phyloP scores from a whole-genome alignment of 2,888 invertebrate genomes.

The Heliconius sara region DNA sequence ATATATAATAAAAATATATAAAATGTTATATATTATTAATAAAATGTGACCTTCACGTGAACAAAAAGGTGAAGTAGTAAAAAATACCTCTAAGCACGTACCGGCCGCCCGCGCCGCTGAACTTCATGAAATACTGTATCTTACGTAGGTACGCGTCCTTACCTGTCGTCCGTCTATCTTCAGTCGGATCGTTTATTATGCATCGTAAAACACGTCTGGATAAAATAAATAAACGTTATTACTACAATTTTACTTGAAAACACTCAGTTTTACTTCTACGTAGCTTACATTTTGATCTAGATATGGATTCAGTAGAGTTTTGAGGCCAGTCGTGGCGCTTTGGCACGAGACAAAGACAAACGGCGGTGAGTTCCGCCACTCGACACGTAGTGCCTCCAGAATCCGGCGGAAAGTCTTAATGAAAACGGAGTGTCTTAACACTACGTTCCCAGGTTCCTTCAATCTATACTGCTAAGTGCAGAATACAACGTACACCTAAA shows the following conservation, averaged over 20 bases:
- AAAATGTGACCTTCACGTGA: background rate
- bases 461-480: too few species aligned
- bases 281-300: background rate
- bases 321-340: too few species aligned
- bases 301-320: background rate
- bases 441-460: too few species aligned
- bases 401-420: too few species aligned
- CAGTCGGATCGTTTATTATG: slow-evolving; percentile 33
- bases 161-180: slow-evolving; percentile 34
- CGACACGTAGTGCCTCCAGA: too few species aligned
- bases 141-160: slow-evolving; percentile 29
- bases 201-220: slow-evolving; percentile 33
- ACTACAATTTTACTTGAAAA: background rate
- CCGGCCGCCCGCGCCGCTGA: background rate
- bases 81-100: slow-evolving; percentile 18
- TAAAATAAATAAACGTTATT: slow-evolving; percentile 26
- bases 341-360: too few species aligned
- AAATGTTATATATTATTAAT: background rate
- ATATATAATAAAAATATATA: too few species aligned
- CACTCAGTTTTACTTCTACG: background rate
- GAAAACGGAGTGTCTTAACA: too few species aligned
- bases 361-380: too few species aligned
- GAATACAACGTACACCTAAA: too few species aligned
- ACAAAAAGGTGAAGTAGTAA: slow-evolving; percentile 1
- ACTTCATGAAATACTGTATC: slow-evolving; percentile 32